These are phyloP conservation scores for Catharus bicknelli DNA, from an alignment of 2,113 vertebrate species.

Conservation along the genomic window DNA sequence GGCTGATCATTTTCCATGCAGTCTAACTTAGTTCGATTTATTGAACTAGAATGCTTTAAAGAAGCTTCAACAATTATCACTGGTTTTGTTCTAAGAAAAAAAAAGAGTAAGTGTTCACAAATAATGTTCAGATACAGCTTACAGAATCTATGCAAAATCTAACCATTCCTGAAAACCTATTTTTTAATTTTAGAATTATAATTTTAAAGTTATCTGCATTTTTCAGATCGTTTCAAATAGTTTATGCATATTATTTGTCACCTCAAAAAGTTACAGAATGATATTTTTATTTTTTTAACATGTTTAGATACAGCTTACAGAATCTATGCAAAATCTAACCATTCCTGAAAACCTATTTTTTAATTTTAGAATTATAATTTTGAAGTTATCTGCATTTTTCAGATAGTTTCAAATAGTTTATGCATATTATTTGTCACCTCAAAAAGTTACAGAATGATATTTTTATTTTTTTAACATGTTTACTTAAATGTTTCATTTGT, in stretches of 20 bases:
- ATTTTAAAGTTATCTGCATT: background rate
- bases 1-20: slow-evolving; percentile 80
- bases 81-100: slow-evolving; percentile 84
- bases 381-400: background rate
- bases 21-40: slow-evolving; percentile 80
- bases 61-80: slow-evolving; percentile 86
- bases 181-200: background rate
- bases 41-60: slow-evolving; percentile 78
- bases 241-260: no score
- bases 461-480: background rate
- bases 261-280: no score
- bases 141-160: background rate
- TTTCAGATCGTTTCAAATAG: no score
- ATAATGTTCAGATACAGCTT: background rate
- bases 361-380: background rate
- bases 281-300: no score
- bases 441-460: background rate
- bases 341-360: background rate
- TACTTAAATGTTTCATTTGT: background rate
- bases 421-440: background rate
- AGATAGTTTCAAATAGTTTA: background rate
- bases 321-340: background rate
- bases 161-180: background rate
- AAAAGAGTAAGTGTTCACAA: slow-evolving; percentile 8
- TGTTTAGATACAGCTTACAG: background rate